Conservation (phyloP, 2,888 invertebrate genomes). For the Coelogynopora nodosa region DNA sequence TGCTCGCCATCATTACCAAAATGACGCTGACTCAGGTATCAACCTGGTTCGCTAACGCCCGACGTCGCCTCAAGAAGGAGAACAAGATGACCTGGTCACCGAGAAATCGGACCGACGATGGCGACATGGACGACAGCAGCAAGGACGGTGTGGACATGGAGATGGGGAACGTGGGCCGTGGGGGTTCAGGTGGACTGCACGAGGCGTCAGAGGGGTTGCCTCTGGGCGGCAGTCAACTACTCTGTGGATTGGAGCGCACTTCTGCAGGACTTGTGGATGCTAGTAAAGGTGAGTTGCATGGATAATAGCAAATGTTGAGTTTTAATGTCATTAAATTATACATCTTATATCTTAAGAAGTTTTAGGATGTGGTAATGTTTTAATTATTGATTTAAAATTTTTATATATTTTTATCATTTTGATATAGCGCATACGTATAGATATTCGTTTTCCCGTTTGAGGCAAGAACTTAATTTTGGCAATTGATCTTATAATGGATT, state of each 20-base stretch:
- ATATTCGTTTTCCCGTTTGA: no score
- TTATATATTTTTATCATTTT: no score
- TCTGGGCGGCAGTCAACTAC: neutral
- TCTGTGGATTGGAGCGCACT: neutral
- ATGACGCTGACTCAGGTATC: constrained; percentile 86
- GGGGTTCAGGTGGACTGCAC: neutral
- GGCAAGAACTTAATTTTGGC: no score
- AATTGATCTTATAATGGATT: no score
- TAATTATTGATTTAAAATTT: no score
- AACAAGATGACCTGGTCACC: constrained; percentile 97
- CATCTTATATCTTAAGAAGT: no score
- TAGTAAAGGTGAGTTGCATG: neutral
- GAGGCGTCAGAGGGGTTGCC: neutral
- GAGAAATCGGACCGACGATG: constrained; percentile 62
- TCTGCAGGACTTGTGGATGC: constrained; percentile 16
- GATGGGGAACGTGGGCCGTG: neutral
- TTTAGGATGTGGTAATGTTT: no score
- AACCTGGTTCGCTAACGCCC: constrained; percentile 93
- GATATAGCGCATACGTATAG: no score
- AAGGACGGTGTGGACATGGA: constrained; percentile 2
- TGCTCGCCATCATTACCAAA: constrained; percentile 88
- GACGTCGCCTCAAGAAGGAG: constrained; percentile 86
- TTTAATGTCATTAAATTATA: no score
- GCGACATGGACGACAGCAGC: constrained; percentile 9
- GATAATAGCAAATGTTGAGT: no score